Evolutionary conservation across 2,888 invertebrate species (phyloP), one percentile per base, ranked within the genome.

Genomic region (Apamea epomidion): DNA sequence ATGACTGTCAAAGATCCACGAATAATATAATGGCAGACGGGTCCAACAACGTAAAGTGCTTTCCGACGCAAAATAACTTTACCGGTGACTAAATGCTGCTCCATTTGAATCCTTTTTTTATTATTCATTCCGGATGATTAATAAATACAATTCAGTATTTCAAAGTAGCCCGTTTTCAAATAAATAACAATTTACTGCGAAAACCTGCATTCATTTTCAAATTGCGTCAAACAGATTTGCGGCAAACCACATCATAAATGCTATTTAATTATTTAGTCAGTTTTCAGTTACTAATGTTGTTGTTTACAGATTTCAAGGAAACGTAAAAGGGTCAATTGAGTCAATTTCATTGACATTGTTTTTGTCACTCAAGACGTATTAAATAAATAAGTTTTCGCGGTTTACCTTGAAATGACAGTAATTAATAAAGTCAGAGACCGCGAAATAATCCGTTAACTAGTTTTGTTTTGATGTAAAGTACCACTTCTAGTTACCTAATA

Each of bases 241-340:
- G 76, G 86, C 58, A 37, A 64, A 74, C 80, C 76, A 62, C 74
- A 67, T 25, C n/a, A 72, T 73, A 68, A 82, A 64, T 42, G 65
- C 25, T 64, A 64, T 82, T 48, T 48, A 14, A 48, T 48, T 62
- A 79, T 86, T 71, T 62, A 71, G 60, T 80, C 8, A 25, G 25
- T 80, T 83, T 76, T 51, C n/a, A 68, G 42, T 70, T 25, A 79
- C 32, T 68, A 74, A 67, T 78, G 62, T 67, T 84, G 48, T 85
- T 82, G 69, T 85, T 84, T 76, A 76, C 32, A 76, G 21, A 71
- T 54, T 80, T 85, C 84, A 82, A 86, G 58, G 84, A 86, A 85
- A 82, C 68, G 2, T 0, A 75, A 86, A 76, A 48, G 48, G 74
- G 83, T 62, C 82, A 83, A 67, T 60, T 70, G n/a, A 83, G n/a